A percentile compares a stretch with the other conserved stretches of the same genome.
These are phyloP conservation scores for Esox masquinongy DNA, from an alignment of 2,797 vertebrate species.

Conservation along the genomic window DNA sequence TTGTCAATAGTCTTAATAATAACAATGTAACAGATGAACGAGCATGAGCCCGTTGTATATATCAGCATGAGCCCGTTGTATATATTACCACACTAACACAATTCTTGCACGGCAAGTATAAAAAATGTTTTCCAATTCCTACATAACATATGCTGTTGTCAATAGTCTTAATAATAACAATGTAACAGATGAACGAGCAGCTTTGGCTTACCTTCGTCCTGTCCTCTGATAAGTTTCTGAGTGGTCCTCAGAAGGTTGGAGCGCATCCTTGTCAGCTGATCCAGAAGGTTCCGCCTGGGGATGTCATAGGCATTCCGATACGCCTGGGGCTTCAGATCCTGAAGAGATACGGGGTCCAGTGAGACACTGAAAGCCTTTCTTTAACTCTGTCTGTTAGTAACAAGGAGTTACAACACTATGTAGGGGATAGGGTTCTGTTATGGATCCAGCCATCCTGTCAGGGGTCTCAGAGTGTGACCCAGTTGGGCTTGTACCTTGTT, in stretches of 20 bases:
- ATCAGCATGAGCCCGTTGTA: background rate
- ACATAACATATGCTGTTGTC: background rate
- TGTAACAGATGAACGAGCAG: background rate
- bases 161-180: background rate
- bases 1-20: background rate
- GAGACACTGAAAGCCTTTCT: constrained; percentile 6
- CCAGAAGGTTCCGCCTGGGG: constrained; percentile 89
- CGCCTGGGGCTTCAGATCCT: constrained; percentile 95
- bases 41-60: no score
- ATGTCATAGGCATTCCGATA: constrained; percentile 97
- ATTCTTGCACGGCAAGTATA: background rate
- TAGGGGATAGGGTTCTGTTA: background rate
- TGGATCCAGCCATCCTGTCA: background rate
- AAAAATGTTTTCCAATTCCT: background rate
- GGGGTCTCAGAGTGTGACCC: constrained; percentile 11
- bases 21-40: background rate
- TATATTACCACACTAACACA: background rate
- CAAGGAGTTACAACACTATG: background rate
- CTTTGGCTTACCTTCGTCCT: constrained; percentile 88
- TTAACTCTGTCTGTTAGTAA: background rate
- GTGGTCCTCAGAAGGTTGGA: constrained; percentile 90
- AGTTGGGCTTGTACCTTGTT: constrained; percentile 83
- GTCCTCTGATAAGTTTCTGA: constrained; percentile 88
- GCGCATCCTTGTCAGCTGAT: constrained; percentile 96
- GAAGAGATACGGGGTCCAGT: constrained; percentile 15